Base-by-base conservation (phyloP, 2,888 invertebrate species). In the Tanypteryx hageni region DNA sequence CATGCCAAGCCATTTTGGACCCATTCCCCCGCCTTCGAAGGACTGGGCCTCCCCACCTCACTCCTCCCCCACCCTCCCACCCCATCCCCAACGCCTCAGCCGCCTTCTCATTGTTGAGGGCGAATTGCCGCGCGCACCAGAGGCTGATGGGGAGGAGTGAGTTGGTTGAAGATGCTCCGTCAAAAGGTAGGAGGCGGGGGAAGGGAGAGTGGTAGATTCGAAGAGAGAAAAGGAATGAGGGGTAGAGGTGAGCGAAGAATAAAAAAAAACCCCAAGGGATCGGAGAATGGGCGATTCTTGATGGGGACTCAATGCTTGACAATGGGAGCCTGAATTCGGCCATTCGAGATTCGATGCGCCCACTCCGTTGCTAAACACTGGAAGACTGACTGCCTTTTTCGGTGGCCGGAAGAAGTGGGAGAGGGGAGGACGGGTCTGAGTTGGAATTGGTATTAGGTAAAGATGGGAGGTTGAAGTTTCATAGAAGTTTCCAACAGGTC, bases 281-380 rank as follows among this genome's bases (percentile, higher is more conserved):
- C n/a, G 8, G 56, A 64, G 64, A 64, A 59, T 57, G 84, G 84
- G 57, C 22, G 85, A 59, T 59, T 22, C 59, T 59, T 59, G 27
- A 61, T 61, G 18, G 31, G 86, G 56, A 86, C 27, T 59, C 56
- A 86, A 59, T n/a, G 86, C 13, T 22, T 22, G 86, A 86, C 86
- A 86, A 86, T 86, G 58, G 85, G 58, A 27, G 31, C 86, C 58
- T 58, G 85, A 85, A 31, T 61, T 14, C 86, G 61, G n/a, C 27
- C 86, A 86, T 86, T 86, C 59, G 59, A 2, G 59, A 86, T 86
- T 86, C 86, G 86, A 59, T 59, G 22, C 86, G 86, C 86, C 57
- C 61, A 59, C 86, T 86, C 86, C 56, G 86, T 13, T 59, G 86
- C 61, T 86, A 86, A 86, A 86, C 22, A 58, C 22, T 86, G 27